These are phyloP conservation scores for Caenorhabditis briggsae DNA, from an alignment of 1,140 invertebrate species.

Conservation along the genomic window DNA sequence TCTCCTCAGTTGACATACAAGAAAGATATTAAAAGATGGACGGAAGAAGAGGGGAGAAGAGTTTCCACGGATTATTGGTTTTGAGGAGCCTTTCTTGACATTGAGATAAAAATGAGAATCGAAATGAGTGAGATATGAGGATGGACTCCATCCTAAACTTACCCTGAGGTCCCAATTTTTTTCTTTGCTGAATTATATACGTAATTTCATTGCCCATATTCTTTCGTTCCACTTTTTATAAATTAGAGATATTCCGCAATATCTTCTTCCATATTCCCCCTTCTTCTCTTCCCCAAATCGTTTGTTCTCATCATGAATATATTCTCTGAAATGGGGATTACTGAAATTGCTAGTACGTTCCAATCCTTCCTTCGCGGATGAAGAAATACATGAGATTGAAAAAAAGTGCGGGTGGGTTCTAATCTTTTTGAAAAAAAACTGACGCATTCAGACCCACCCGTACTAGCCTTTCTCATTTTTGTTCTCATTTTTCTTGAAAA, in stretches of 20 bases:
- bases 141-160: not conserved
- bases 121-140: conserved; percentile 4
- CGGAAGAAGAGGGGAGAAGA: not conserved
- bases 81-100: conserved; percentile 52
- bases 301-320: conserved; percentile 8
- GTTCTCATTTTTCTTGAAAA: too few relatives aligned
- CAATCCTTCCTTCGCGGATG: not conserved
- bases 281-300: not conserved
- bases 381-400: not conserved
- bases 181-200: not conserved
- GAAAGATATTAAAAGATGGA: not conserved
- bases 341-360: conserved; percentile 5
- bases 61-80: conserved; percentile 47
- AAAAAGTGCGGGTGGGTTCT: not conserved
- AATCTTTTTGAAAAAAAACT: not conserved
- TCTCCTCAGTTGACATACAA: not conserved
- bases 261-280: not conserved
- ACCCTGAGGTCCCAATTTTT: not conserved
- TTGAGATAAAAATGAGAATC: conserved; percentile 45
- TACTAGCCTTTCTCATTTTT: not conserved
- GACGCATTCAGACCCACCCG: not conserved
- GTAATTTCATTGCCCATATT: conserved; percentile 3
- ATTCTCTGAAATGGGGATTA: not conserved
- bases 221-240: not conserved
- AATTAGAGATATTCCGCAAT: not conserved